Conservation (phyloP, 2,797 vertebrate species). For the Lepus townsendii region DNA sequence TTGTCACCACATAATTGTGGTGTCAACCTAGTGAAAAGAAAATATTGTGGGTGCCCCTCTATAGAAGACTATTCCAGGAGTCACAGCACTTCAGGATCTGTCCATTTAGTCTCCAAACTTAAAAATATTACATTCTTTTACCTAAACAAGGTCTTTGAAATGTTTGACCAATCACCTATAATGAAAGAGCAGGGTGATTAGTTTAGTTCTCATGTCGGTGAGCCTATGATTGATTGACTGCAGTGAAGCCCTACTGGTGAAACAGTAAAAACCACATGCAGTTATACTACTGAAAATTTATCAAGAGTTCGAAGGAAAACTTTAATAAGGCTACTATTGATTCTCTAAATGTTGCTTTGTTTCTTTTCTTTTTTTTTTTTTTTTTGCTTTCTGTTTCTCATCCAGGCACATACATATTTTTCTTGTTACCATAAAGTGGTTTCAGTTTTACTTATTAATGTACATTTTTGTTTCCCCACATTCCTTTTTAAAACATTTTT, state of each 20-base stretch:
- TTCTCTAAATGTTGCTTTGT: not conserved
- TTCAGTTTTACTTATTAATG: conserved; percentile 52
- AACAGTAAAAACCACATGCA: conserved; percentile 48
- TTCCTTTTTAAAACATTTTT: conserved; percentile 44
- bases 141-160: not conserved
- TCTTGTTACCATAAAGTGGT: conserved; percentile 2
- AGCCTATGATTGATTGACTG: not conserved
- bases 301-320: conserved; percentile 1
- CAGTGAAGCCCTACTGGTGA: not conserved
- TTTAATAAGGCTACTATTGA: conserved; percentile 4
- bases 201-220: not conserved
- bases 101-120: not conserved
- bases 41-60: not conserved
- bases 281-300: conserved; percentile 41
- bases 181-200: conserved; percentile 2
- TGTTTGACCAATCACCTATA: not conserved
- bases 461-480: conserved; percentile 1
- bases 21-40: not conserved
- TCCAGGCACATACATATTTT: conserved; percentile 3
- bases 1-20: not conserved
- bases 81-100: not conserved
- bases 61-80: not conserved
- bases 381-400: not conserved
- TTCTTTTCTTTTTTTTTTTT: too few species aligned
- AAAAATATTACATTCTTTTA: not conserved